Evolutionary conservation across 2,113 vertebrate genomes (phyloP).

Genomic region (Passer domesticus): DNA sequence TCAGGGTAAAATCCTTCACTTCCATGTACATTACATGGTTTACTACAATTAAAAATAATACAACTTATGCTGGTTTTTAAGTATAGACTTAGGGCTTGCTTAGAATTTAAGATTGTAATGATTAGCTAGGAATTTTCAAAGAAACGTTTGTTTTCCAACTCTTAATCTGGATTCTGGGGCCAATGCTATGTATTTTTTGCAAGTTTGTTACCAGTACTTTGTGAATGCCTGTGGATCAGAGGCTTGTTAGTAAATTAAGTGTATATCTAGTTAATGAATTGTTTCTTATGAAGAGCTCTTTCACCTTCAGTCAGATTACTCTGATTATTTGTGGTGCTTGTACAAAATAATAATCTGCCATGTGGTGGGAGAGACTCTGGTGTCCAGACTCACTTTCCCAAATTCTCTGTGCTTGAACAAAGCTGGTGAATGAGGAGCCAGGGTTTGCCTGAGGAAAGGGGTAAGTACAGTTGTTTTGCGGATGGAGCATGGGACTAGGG

Average conservation of each 20-base stretch:
- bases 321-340: slow-evolving; percentile 53
- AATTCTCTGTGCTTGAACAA: not conserved
- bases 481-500: fast-evolving
- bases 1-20: slow-evolving; percentile 74
- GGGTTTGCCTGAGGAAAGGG: not conserved
- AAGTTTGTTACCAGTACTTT: slow-evolving; percentile 51
- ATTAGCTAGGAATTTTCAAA: slow-evolving; percentile 55
- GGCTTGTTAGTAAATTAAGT: slow-evolving; percentile 58
- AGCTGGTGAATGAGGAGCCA: not conserved
- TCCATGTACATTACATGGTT: slow-evolving; percentile 76
- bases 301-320: slow-evolving; percentile 47
- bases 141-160: slow-evolving; percentile 20
- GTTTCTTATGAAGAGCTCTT: slow-evolving; percentile 37
- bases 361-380: not conserved
- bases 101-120: slow-evolving; percentile 40
- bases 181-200: slow-evolving; percentile 39
- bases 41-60: slow-evolving; percentile 42
- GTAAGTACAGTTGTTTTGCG: not conserved
- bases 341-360: not conserved
- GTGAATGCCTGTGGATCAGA: slow-evolving; percentile 61
- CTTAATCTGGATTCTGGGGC: slow-evolving; percentile 28
- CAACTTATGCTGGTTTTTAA: slow-evolving; percentile 34
- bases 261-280: slow-evolving; percentile 12
- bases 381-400: not conserved
- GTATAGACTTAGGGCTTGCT: slow-evolving; percentile 65